Percentiles rank a stretch among this genome's conserved stretches.
These are phyloP conservation scores for Vespertilio murinus DNA, from an alignment of 2,797 vertebrate genomes.

Conservation along the genomic window DNA sequence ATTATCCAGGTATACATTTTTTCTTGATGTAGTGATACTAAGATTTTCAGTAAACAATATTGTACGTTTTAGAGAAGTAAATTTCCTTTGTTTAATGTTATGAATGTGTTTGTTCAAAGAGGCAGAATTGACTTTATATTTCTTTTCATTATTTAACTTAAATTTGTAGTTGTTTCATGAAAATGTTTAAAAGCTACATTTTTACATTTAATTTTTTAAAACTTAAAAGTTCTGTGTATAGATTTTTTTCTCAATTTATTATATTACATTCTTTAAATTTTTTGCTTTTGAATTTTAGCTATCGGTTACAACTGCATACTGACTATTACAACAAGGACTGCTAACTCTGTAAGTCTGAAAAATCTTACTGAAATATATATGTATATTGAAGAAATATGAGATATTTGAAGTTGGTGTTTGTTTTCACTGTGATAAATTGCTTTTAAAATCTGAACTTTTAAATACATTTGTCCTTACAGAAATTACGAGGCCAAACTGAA, in stretches of 20 bases:
- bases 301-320: constrained; percentile 98
- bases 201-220: constrained; percentile 56
- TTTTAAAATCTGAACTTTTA: constrained; percentile 64
- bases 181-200: constrained; percentile 2
- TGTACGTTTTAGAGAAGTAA: constrained; percentile 3
- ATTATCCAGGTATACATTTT: constrained; percentile 34
- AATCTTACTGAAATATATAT: constrained; percentile 51
- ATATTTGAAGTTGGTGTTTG: constrained; percentile 41
- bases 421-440: constrained; percentile 49
- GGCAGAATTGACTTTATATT: neutral
- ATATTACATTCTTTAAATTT: constrained; percentile 55
- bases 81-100: neutral
- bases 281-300: constrained; percentile 85
- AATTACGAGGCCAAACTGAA: constrained; percentile 98
- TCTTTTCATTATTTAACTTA: constrained; percentile 42
- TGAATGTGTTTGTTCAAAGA: neutral
- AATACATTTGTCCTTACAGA: constrained; percentile 86
- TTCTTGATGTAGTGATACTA: neutral
- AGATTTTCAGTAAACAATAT: constrained; percentile 35
- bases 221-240: neutral
- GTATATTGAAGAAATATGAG: constrained; percentile 20
- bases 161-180: constrained; percentile 15
- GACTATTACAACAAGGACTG: constrained; percentile 97
- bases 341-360: constrained; percentile 93
- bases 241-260: constrained; percentile 39